phyloP scores from a whole-genome alignment of 2,797 vertebrate species.

The Phylloscopus collybita region DNA sequence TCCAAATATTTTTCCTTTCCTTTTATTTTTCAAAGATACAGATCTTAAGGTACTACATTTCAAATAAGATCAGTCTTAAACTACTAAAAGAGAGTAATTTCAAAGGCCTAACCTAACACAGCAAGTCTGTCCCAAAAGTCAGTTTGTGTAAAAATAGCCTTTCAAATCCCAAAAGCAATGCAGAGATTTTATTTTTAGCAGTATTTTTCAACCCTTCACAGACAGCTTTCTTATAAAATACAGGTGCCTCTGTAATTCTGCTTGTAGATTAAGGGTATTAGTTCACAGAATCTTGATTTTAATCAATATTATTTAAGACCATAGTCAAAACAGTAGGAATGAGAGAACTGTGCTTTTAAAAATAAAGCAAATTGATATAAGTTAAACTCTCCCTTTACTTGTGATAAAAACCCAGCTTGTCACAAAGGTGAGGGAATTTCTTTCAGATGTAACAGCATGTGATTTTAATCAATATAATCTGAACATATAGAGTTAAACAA shows the following conservation, averaged over 20 bases:
- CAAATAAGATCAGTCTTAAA: background rate
- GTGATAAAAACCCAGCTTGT: background rate
- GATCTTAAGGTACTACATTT: background rate
- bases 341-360: background rate
- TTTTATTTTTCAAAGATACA: background rate
- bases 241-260: background rate
- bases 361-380: background rate
- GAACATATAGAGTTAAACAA: background rate
- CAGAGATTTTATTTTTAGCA: background rate
- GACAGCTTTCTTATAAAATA: background rate
- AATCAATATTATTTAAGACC: background rate
- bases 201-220: background rate
- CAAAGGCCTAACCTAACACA: background rate
- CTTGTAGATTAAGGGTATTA: background rate
- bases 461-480: background rate
- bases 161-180: background rate
- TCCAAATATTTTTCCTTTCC: background rate
- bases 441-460: background rate
- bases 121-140: background rate
- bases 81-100: background rate
- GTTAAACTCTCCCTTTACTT: background rate
- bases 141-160: background rate
- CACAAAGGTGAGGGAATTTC: background rate
- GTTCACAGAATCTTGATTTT: background rate
- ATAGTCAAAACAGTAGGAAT: background rate